Conservation (phyloP, 2,797 vertebrate genomes). For the Rhinatrema bivittatum region DNA sequence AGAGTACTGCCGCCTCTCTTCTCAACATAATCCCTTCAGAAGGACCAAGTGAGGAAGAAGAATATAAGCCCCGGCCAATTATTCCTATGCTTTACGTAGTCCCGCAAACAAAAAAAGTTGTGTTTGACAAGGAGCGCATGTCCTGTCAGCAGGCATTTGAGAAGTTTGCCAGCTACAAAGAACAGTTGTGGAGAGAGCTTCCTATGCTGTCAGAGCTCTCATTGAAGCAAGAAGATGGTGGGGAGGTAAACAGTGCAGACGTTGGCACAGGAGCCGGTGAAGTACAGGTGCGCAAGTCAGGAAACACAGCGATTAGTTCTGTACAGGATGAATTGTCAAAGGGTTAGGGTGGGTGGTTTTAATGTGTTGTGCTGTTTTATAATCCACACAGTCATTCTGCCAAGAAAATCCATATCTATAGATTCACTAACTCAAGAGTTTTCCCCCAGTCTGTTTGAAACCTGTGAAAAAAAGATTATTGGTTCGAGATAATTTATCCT, state of each 20-base stretch:
- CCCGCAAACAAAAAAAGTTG: conserved; percentile 47
- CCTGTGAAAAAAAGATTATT: too few relatives aligned
- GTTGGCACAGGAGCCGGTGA: conserved; percentile 1
- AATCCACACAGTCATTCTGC: too few relatives aligned
- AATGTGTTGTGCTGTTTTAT: too few relatives aligned
- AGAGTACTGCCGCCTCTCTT: background rate
- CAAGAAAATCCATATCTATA: too few relatives aligned
- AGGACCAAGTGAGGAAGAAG: conserved; percentile 19
- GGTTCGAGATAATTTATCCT: too few relatives aligned
- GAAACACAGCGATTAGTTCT: background rate
- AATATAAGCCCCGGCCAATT: conserved; percentile 46
- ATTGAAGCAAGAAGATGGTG: conserved; percentile 20
- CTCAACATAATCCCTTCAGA: conserved; percentile 34
- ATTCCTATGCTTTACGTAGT: conserved; percentile 64
- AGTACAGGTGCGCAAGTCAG: background rate
- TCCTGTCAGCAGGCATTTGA: conserved; percentile 76
- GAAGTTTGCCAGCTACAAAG: conserved; percentile 56
- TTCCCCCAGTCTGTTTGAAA: too few relatives aligned
- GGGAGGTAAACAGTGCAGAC: conserved; percentile 8
- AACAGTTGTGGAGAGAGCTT: conserved; percentile 26
- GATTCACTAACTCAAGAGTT: too few relatives aligned
- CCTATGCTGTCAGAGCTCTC: conserved; percentile 5
- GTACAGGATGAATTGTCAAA: background rate
- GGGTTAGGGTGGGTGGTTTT: too few relatives aligned
- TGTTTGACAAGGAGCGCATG: conserved; percentile 37